Conservation (phyloP, 2,888 invertebrate genomes). For the Phalera bucephala region DNA sequence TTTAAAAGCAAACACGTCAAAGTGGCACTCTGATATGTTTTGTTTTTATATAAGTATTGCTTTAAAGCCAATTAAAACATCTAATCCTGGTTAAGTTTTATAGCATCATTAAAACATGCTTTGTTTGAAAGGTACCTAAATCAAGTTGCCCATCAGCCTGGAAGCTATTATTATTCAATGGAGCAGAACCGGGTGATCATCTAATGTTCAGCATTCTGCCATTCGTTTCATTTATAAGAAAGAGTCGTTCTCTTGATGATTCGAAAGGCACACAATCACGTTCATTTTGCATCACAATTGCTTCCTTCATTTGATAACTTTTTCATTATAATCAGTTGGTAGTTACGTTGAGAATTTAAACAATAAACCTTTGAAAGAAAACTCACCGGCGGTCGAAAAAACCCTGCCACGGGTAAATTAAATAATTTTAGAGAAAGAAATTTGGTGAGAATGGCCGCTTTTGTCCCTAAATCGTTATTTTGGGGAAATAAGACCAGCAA, state of each 20-base stretch:
- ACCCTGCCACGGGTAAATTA: slow-evolving; percentile 36
- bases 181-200: slow-evolving; percentile 9
- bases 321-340: slow-evolving; percentile 21
- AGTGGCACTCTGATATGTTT: no score
- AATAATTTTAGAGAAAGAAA: slow-evolving; percentile 52
- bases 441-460: slow-evolving; percentile 39
- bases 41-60: no score
- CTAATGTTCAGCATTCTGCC: slow-evolving; percentile 5
- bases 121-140: not conserved
- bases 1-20: no score
- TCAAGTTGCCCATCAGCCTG: not conserved
- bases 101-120: not conserved
- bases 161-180: slow-evolving; percentile 9
- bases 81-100: no score
- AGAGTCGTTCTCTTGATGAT: slow-evolving; percentile 7
- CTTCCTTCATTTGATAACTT: slow-evolving; percentile 9
- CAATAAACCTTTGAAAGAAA: slow-evolving; percentile 28
- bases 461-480: slow-evolving; percentile 50
- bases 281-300: slow-evolving; percentile 20
- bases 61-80: no score
- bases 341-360: slow-evolving; percentile 24
- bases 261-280: slow-evolving; percentile 8
- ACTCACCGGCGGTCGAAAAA: slow-evolving; percentile 26
- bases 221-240: slow-evolving; percentile 7
- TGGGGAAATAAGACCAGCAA: slow-evolving; percentile 51